Conservation (phyloP, 2,888 invertebrate species). For the Gastracanthus pulcherrimus region DNA sequence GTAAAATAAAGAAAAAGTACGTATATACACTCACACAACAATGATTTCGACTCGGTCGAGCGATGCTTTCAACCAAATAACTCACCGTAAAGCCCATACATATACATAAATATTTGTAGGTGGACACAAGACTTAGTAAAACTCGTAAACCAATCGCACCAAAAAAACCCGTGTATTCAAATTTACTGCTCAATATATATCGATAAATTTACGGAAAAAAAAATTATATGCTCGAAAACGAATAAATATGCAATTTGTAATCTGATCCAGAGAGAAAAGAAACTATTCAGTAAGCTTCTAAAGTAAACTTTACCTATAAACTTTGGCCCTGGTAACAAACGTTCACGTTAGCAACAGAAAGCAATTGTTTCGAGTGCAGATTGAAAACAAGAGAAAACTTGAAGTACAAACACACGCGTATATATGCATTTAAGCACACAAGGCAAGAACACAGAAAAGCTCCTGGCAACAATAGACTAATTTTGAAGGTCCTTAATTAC, state of each 20-base stretch:
- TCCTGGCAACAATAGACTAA: slow-evolving; percentile 29
- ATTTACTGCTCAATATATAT: background rate
- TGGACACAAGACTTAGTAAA: background rate
- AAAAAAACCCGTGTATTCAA: background rate
- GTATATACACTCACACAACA: background rate
- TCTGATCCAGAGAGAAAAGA: background rate
- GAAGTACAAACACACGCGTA: background rate
- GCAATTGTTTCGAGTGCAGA: background rate
- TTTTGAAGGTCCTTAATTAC: slow-evolving; percentile 37
- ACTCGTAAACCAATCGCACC: slow-evolving; percentile 9
- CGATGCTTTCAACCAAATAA: background rate
- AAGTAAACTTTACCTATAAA: no score
- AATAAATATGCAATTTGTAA: background rate
- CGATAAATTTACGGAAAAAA: background rate
- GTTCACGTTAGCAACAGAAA: background rate
- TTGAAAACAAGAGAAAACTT: slow-evolving; percentile 24
- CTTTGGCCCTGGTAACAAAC: background rate
- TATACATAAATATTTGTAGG: slow-evolving; percentile 19
- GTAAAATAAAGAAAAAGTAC: background rate
- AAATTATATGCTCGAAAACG: background rate
- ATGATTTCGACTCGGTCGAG: no score
- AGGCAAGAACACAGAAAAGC: background rate
- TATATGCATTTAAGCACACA: background rate
- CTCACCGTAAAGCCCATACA: background rate
- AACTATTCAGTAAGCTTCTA: no score